phyloP scores from a whole-genome alignment of 2,888 invertebrate species.

The Drosophila villosipedis region DNA sequence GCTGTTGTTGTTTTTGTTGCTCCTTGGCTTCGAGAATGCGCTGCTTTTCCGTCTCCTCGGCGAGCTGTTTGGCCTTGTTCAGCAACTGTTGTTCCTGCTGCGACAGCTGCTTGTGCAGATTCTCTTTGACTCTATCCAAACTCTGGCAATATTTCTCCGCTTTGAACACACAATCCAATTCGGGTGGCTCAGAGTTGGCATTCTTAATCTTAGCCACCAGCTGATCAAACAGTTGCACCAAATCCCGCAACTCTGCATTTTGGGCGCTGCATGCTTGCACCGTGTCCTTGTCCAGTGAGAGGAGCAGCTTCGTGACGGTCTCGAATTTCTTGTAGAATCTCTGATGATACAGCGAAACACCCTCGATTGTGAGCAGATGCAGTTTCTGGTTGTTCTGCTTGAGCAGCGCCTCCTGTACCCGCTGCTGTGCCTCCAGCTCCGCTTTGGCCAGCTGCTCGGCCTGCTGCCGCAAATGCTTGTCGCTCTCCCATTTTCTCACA shows the following conservation, averaged over 20 bases:
- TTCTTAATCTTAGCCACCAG: conserved; percentile 77
- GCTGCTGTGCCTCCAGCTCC: conserved; percentile 66
- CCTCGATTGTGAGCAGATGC: conserved; percentile 85
- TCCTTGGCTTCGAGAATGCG: conserved; percentile 37
- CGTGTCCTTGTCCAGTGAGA: conserved; percentile 84
- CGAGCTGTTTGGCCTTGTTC: conserved; percentile 49
- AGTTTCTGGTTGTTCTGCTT: conserved; percentile 73
- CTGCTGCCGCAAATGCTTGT: conserved; percentile 66
- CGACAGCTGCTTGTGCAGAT: conserved; percentile 77
- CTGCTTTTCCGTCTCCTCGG: conserved; percentile 53
- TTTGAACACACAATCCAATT: conserved; percentile 84
- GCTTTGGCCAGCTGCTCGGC: conserved; percentile 72
- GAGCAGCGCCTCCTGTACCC: conserved; percentile 66
- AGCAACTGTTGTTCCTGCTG: conserved; percentile 82
- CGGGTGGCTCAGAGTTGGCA: conserved; percentile 86
- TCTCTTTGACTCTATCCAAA: conserved; percentile 86
- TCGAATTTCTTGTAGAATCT: conserved; percentile 87
- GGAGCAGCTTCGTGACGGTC: conserved; percentile 86
- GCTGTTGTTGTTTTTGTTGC: conserved; percentile 37
- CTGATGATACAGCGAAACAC: conserved; percentile 87
- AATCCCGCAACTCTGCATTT: conserved; percentile 84
- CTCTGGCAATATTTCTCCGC: conserved; percentile 86
- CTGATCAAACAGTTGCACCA: conserved; percentile 79
- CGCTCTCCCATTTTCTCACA: conserved; percentile 55
- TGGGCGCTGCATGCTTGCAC: conserved; percentile 79